phyloP scores from a whole-genome alignment of 1,140 invertebrate genomes.

The Ericerus pela region DNA sequence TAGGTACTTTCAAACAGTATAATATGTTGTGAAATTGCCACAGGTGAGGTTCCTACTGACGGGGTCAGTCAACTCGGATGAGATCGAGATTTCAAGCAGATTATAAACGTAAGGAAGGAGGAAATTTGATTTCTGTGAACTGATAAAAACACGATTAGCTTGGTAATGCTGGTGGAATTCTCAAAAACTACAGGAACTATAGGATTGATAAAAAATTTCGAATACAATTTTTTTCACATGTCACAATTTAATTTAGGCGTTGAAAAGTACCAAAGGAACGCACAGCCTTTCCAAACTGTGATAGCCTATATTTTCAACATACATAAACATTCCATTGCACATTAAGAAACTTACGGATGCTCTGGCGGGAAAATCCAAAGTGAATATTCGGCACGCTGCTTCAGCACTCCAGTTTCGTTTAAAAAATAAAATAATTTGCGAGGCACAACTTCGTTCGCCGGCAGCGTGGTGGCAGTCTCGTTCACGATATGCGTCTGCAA shows the following conservation, averaged over 20 bases:
- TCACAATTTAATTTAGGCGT: neutral
- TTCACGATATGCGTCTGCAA: constrained; percentile 5
- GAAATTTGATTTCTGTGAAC: too few relatives aligned
- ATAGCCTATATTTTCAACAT: neutral
- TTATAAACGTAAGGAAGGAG: too few relatives aligned
- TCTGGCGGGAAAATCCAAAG: constrained; percentile 72
- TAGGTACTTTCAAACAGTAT: too few relatives aligned
- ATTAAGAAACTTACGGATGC: constrained; percentile 47
- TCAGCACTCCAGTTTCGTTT: constrained; percentile 63
- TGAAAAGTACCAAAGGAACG: neutral
- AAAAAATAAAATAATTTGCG: constrained; percentile 46
- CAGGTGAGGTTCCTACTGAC: too few relatives aligned
- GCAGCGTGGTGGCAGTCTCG: constrained; percentile 15
- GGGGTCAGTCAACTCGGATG: too few relatives aligned
- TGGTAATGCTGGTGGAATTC: too few relatives aligned
- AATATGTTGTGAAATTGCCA: too few relatives aligned
- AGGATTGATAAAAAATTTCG: too few relatives aligned
- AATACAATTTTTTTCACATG: neutral
- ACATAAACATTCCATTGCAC: neutral
- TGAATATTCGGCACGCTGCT: constrained; percentile 71
- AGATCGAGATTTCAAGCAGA: too few relatives aligned
- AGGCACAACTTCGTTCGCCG: constrained; percentile 15
- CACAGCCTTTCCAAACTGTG: neutral
- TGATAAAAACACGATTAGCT: too few relatives aligned
- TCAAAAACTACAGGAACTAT: too few relatives aligned